phyloP scores from a whole-genome alignment of 2,888 invertebrate genomes.

The Belgica antarctica region DNA sequence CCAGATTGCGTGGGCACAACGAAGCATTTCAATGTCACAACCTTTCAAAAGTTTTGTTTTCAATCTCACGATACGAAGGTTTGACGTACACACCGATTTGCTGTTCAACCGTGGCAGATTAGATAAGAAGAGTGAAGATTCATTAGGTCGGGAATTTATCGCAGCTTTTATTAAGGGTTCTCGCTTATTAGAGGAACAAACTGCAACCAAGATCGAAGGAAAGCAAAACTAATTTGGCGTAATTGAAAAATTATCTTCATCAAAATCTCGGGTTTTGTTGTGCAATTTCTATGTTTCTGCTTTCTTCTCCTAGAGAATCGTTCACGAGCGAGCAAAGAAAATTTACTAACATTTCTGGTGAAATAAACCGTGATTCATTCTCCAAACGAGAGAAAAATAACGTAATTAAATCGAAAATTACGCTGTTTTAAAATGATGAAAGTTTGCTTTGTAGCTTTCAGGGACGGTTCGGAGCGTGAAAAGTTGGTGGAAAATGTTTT shows the following conservation, averaged over 20 bases:
- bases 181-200: background rate
- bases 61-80: background rate
- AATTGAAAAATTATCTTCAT: slow-evolving; percentile 30
- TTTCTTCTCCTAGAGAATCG: background rate
- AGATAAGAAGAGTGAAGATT: background rate
- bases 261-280: slow-evolving; percentile 18
- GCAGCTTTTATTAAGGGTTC: background rate
- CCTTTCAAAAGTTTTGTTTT: slow-evolving; percentile 8
- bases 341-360: background rate
- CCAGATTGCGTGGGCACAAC: slow-evolving; percentile 28
- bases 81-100: background rate
- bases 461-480: too few species aligned
- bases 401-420: slow-evolving; percentile 33
- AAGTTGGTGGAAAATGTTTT: too few species aligned
- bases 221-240: background rate
- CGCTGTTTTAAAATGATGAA: slow-evolving; percentile 24
- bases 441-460: too few species aligned
- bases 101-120: background rate
- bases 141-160: background rate
- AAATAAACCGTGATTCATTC: slow-evolving; percentile 9
- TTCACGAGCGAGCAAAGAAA: slow-evolving; percentile 1
- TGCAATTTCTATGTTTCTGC: background rate
- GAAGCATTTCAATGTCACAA: slow-evolving; percentile 29
- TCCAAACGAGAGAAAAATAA: background rate
- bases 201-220: background rate